Percentiles rank a stretch among this genome's conserved stretches.
phyloP scores from a whole-genome alignment of 2,113 vertebrate genomes.

The Myiozetetes cayanensis region DNA sequence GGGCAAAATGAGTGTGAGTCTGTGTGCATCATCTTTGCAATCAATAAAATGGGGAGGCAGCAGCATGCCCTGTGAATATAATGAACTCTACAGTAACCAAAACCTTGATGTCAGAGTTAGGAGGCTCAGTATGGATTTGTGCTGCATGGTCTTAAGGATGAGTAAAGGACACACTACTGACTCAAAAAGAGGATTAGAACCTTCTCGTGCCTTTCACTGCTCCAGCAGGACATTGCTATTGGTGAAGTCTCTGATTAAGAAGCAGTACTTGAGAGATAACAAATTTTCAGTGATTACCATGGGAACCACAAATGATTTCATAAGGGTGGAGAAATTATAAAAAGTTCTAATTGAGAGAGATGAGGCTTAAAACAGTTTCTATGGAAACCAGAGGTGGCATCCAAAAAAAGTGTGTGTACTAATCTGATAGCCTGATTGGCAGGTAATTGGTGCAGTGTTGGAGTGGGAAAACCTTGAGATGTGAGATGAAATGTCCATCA shows the following conservation, averaged over 20 bases:
- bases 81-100: not conserved
- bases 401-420: conserved; percentile 55
- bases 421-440: conserved; percentile 57
- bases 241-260: conserved; percentile 41
- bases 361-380: conserved; percentile 56
- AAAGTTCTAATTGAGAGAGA: conserved; percentile 65
- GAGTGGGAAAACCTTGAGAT: conserved; percentile 2
- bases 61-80: not conserved
- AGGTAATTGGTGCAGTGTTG: conserved; percentile 50
- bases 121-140: not conserved
- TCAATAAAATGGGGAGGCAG: not conserved
- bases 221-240: conserved; percentile 20
- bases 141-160: not conserved
- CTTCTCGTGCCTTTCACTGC: not conserved
- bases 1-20: not conserved
- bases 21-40: not conserved
- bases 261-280: conserved; percentile 10
- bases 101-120: not conserved
- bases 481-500: not conserved
- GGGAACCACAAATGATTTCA: conserved; percentile 63
- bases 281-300: conserved; percentile 65
- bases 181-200: not conserved
- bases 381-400: conserved; percentile 69
- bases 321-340: conserved; percentile 66
- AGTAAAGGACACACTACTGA: not conserved